Evolutionary conservation across 2,888 invertebrate species (phyloP), one percentile per base, ranked within the genome.

Genomic region (Deroplatys truncata): DNA sequence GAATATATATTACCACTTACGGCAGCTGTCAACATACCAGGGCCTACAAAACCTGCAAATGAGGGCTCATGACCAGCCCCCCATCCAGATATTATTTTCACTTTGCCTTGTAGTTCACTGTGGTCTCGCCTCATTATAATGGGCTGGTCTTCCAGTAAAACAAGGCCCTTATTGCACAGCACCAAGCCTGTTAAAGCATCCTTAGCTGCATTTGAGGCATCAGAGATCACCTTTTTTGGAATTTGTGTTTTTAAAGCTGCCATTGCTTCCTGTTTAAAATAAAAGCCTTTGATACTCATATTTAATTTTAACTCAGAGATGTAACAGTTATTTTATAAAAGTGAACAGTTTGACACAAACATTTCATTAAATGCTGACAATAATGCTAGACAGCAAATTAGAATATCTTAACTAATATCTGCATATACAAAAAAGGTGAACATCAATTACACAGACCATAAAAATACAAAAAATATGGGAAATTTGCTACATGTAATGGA

Each of bases 31-130:
- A 95, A 91, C 93, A 95, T 93, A 2, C 95, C 95, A 72, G 91
- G 91, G 0, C 95, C 95, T 49, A 95, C 94, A 92, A 93, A 94
- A 25, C 95, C 94, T 93, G 91, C 82, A 92, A 91, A 91, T 84
- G 91, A 89, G 13, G 95, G 95, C 91, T 95, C 95, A 92, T 95
- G 95, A 3, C 95, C 95, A 15, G 94, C 94, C 1, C 95, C 95
- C 56, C 95, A 95, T 13, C 95, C 95, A 89, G 93, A 93, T 3
- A 95, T 91, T 3, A 95, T 85, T 9, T 91, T 92, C 16, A 92
- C 92, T 90, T 91, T 90, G 20, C 91, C 90, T 25, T 82, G 89
- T 89, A 91, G 43, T 15, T 89, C 82, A 25, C 35, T 84, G 85
- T 91, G 91, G 85, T 92, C 91, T 82, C 91, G 85, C 49, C 92